Conservation (phyloP, 2,888 invertebrate genomes). For the Pimpla rufipes region DNA sequence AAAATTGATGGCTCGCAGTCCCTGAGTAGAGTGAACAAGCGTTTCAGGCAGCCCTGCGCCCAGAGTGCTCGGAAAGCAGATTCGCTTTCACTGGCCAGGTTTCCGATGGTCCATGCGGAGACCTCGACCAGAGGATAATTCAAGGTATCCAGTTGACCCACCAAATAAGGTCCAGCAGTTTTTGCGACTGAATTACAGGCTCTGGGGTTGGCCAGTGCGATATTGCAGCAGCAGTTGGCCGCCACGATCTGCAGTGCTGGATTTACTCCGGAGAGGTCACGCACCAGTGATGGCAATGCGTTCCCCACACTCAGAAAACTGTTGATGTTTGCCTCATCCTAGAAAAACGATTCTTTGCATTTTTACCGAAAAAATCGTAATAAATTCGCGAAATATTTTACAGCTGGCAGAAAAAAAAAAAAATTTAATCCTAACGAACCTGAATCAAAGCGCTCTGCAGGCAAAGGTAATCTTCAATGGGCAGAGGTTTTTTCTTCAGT, state of each 20-base stretch:
- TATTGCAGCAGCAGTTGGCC: conserved; percentile 87
- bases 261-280: conserved; percentile 86
- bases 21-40: conserved; percentile 74
- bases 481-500: conserved; percentile 77
- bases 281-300: conserved; percentile 86
- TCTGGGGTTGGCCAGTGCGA: conserved; percentile 86
- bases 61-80: conserved; percentile 79
- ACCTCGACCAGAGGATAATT: conserved; percentile 81
- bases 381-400: background rate
- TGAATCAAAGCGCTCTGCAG: conserved; percentile 82
- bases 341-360: conserved; percentile 81
- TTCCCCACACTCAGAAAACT: conserved; percentile 84
- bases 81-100: conserved; percentile 78
- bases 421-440: conserved; percentile 70
- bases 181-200: conserved; percentile 85
- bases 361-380: background rate
- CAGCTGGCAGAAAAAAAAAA: background rate
- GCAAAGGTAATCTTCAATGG: conserved; percentile 75
- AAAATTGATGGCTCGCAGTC: conserved; percentile 75
- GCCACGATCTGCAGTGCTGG: conserved; percentile 86
- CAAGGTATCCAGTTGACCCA: conserved; percentile 82
- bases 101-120: conserved; percentile 83
- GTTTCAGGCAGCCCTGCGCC: conserved; percentile 80
- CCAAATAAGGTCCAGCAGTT: conserved; percentile 86
- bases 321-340: conserved; percentile 84